A percentile compares a stretch with the other conserved stretches of the same genome.
Evolutionary conservation across 2,888 invertebrate genomes (phyloP).

Genomic region (Phortica okadai): DNA sequence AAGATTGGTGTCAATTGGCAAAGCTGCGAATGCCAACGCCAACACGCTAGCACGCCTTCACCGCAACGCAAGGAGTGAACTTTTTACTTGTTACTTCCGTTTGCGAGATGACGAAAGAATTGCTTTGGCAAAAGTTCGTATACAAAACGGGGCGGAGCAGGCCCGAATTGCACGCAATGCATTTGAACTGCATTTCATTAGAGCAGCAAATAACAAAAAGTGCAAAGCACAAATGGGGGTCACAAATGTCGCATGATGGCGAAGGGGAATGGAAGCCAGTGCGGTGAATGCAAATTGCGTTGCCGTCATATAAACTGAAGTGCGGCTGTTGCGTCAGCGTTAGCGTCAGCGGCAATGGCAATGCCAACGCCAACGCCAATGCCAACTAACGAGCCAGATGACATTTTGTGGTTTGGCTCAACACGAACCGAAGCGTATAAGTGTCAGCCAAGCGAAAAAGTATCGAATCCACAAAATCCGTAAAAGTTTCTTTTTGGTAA

Average conservation of each 20-base stretch:
- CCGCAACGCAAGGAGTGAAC: conserved; percentile 54
- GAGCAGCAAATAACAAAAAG: conserved; percentile 29
- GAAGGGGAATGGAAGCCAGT: not conserved
- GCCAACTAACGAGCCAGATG: not conserved
- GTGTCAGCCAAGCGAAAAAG: conserved; percentile 56
- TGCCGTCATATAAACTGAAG: conserved; percentile 63
- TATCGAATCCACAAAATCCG: not conserved
- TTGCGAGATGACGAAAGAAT: conserved; percentile 59
- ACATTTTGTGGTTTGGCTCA: conserved; percentile 15
- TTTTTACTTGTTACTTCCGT: conserved; percentile 69
- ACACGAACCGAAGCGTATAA: conserved; percentile 63
- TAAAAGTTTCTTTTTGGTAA: not conserved
- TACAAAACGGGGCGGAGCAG: not conserved
- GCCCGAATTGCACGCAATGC: conserved; percentile 48
- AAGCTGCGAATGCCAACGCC: not conserved
- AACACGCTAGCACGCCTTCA: conserved; percentile 11
- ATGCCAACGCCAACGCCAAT: not conserved
- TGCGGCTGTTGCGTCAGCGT: conserved; percentile 32
- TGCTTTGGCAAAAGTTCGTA: conserved; percentile 12
- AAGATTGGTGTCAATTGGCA: conserved; percentile 42
- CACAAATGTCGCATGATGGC: not conserved
- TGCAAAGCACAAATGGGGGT: not conserved
- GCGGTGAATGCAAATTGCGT: conserved; percentile 60
- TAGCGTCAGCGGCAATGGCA: not conserved
- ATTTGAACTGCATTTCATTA: conserved; percentile 70